Evolutionary conservation across 2,888 invertebrate species (phyloP), one percentile per base, ranked within the genome.

Genomic region (Aromia moschata): DNA sequence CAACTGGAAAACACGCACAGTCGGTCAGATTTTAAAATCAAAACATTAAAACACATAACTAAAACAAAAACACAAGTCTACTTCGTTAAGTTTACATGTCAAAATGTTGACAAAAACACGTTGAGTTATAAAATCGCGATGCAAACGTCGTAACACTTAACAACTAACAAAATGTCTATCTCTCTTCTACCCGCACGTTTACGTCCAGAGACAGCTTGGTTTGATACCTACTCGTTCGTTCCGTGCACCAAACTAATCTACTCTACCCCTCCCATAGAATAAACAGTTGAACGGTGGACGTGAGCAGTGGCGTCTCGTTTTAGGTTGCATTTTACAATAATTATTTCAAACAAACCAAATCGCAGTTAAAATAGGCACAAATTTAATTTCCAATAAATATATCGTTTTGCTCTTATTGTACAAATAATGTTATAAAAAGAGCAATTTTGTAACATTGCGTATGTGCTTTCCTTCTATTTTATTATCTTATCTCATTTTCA

Each of bases 281-380:
- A 49, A 49, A 49, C 49, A 49, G 49, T 49, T 38, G 49, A 49
- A 49, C 38, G 38, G 49, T 40, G 9, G 38, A 25, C 18, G 16
- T 1, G 16, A 14, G 11, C 49, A 49, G 49, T 30, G 49, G 14
- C 1, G 45, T 12, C 16, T 25, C 38, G 5, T 16, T 76, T 71
- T 55, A 70, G 84, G 84, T 83, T 82, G 45, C 74, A 75, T 2
- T 85, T 86, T 71, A 83, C 79, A 44, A n/a, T n/a, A n/a, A n/a
- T n/a, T n/a, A n/a, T n/a, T n/a, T n/a, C n/a, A n/a, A n/a, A n/a
- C n/a, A n/a, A n/a, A n/a, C n/a, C n/a, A n/a, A n/a, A n/a, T n/a
- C n/a, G n/a, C n/a, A n/a, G n/a, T n/a, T n/a, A n/a, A n/a, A n/a
- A n/a, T n/a, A n/a, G n/a, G n/a, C n/a, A n/a, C n/a, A n/a, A n/a